A percentile compares a stretch with the other conserved stretches of the same genome.
Conservation (phyloP, 2,113 vertebrate species). For the Centropus unirufus region DNA sequence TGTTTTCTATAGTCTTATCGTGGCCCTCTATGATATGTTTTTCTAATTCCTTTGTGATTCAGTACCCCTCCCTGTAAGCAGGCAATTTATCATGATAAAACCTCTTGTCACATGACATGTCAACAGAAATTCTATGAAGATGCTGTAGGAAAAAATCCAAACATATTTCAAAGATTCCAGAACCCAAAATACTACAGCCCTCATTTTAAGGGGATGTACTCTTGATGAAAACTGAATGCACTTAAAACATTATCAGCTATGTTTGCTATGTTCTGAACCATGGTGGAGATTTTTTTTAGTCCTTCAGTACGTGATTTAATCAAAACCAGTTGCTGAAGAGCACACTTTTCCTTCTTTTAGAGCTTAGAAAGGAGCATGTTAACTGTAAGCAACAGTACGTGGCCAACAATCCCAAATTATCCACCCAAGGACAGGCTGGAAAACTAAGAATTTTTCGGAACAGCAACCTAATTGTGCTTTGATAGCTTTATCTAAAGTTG, state of each 20-base stretch:
- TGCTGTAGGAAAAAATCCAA: neutral
- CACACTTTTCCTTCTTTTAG: neutral
- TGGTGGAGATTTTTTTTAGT: neutral
- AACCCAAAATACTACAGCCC: neutral
- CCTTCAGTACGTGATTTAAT: neutral
- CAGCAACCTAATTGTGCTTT: neutral
- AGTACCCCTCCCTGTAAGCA: neutral
- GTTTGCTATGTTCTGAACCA: neutral
- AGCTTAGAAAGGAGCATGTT: neutral
- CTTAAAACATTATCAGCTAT: neutral
- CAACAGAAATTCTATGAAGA: neutral
- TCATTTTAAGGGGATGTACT: neutral
- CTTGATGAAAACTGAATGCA: neutral
- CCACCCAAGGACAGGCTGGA: neutral
- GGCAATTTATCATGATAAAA: neutral
- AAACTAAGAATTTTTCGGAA: neutral
- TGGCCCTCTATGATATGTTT: neutral
- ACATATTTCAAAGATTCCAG: neutral
- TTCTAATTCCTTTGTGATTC: neutral
- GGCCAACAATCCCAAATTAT: neutral
- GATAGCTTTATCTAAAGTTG: neutral
- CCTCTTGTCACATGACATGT: neutral
- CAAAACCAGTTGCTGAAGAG: neutral
- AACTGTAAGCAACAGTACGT: neutral
- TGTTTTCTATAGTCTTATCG: neutral